Evolutionary conservation across 2,888 invertebrate genomes (phyloP).

Genomic region (Corythucha ciliata): DNA sequence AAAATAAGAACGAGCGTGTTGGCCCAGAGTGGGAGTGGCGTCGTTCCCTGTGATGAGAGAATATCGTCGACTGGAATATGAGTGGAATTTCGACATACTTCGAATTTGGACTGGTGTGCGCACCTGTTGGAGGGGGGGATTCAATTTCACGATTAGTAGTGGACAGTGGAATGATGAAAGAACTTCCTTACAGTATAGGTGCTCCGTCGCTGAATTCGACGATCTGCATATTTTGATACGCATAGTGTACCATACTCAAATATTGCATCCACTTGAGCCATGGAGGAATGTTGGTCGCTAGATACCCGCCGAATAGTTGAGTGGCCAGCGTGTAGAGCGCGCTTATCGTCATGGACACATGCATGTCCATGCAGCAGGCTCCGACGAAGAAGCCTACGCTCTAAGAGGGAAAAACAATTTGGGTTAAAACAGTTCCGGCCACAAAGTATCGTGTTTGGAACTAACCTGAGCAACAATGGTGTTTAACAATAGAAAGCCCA

Average conservation of each 20-base stretch:
- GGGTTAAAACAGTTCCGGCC: neutral
- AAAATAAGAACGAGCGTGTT: slow-evolving; percentile 60
- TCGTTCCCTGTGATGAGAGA: slow-evolving; percentile 41
- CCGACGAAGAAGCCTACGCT: slow-evolving; percentile 72
- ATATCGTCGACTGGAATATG: slow-evolving; percentile 58
- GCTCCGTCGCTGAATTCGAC: slow-evolving; percentile 63
- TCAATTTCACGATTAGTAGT: too few relatives aligned
- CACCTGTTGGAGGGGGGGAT: slow-evolving; percentile 45
- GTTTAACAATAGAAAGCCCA: slow-evolving; percentile 59
- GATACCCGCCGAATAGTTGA: slow-evolving; percentile 65
- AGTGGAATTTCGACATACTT: slow-evolving; percentile 50
- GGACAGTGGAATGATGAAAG: neutral
- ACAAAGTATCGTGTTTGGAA: neutral
- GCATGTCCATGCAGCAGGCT: slow-evolving; percentile 65
- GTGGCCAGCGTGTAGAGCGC: slow-evolving; percentile 67
- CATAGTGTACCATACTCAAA: slow-evolving; percentile 67
- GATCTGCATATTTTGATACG: slow-evolving; percentile 71
- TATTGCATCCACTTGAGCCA: slow-evolving; percentile 67
- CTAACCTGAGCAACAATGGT: slow-evolving; percentile 61
- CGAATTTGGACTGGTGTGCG: slow-evolving; percentile 56
- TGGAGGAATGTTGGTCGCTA: slow-evolving; percentile 61
- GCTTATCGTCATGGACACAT: slow-evolving; percentile 66
- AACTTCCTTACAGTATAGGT: slow-evolving; percentile 53
- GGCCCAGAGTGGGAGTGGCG: slow-evolving; percentile 54
- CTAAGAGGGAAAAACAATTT: slow-evolving; percentile 37